Percentiles rank a stretch among this genome's conserved stretches.
Conservation (phyloP, 1,140 invertebrate species). For the Drosophila ficusphila region DNA sequence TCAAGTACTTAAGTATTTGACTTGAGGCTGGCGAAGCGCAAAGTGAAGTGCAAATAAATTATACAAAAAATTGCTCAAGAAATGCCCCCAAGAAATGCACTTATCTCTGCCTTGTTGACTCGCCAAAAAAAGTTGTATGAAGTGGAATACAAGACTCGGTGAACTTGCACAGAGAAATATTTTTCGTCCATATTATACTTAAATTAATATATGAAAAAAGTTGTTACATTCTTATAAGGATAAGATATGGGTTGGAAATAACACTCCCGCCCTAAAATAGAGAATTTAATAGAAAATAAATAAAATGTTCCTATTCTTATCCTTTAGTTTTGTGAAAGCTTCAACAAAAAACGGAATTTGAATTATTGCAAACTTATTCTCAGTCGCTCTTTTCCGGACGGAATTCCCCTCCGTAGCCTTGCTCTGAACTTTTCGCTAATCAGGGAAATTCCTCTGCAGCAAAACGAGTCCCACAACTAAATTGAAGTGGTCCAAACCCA, state of each 20-base stretch:
- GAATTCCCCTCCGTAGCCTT: conserved; percentile 31
- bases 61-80: conserved; percentile 51
- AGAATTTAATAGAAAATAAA: neutral
- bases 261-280: too few species aligned
- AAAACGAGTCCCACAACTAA: conserved; percentile 16
- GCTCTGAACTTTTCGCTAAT: conserved; percentile 32
- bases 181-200: too few species aligned
- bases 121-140: conserved; percentile 25
- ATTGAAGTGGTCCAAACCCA: conserved; percentile 42
- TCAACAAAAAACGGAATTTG: conserved; percentile 12
- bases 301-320: neutral
- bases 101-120: conserved; percentile 43
- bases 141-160: neutral
- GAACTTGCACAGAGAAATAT: neutral
- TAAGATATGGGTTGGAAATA: too few species aligned
- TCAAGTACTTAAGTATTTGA: conserved; percentile 59
- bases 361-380: conserved; percentile 39
- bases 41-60: conserved; percentile 76
- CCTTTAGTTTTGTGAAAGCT: neutral
- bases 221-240: too few species aligned
- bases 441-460: conserved; percentile 18
- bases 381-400: conserved; percentile 16
- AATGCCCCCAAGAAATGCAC: conserved; percentile 55
- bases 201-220: too few species aligned
- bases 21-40: conserved; percentile 25